Conservation (phyloP, 2,888 invertebrate genomes). For the Esperia sulphurella region DNA sequence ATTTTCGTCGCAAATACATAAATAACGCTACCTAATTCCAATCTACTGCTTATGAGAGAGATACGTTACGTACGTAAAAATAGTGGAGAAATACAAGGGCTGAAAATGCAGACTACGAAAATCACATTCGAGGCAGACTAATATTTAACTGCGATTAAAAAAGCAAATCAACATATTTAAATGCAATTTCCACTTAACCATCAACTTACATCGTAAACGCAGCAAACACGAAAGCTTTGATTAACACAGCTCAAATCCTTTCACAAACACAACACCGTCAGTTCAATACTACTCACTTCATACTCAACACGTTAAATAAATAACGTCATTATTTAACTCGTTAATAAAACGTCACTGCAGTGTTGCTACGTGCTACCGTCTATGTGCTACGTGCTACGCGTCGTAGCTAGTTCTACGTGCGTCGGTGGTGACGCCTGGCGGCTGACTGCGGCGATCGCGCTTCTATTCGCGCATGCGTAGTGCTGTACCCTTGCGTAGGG, state of each 20-base stretch:
- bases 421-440: conserved; percentile 33
- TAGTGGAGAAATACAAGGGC: too few relatives aligned
- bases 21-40: too few relatives aligned
- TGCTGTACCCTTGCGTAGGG: conserved; percentile 27
- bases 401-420: conserved; percentile 34
- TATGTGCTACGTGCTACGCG: conserved; percentile 28
- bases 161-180: not conserved
- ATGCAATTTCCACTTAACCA: not conserved
- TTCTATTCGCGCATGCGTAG: conserved; percentile 51
- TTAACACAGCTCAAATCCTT: not conserved
- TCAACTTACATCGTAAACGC: not conserved
- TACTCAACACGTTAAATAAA: not conserved
- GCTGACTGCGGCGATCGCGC: conserved; percentile 57
- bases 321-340: not conserved
- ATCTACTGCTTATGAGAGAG: too few relatives aligned
- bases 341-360: conserved; percentile 53
- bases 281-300: not conserved
- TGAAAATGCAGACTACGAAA: too few relatives aligned
- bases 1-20: too few relatives aligned
- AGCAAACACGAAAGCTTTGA: not conserved
- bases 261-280: not conserved
- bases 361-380: conserved; percentile 28
- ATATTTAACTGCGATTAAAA: not conserved
- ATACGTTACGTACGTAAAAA: too few relatives aligned
- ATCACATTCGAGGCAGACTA: too few relatives aligned